Base-by-base conservation (phyloP, 2,113 vertebrate species). In the Procavia capensis region DNA sequence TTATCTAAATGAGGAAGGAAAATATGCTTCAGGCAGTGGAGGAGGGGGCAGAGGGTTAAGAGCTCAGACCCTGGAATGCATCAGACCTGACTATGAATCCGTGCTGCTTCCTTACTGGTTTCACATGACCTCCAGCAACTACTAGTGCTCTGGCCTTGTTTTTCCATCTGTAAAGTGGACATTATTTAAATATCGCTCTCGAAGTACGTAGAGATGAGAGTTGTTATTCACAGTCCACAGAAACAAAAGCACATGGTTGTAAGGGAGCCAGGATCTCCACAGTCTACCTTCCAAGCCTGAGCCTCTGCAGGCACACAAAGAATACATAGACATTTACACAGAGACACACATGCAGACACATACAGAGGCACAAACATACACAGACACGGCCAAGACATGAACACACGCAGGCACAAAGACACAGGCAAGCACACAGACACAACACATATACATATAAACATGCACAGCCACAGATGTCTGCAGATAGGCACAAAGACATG, bases 131-230 rank as follows among this genome's bases (percentile, higher is more conserved):
- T 2, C 14, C 0, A 64, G 82, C 19, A 72, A 70, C 83, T 36
- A 0, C 82, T 2, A 19, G 45, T 87, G 45, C 86, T 20, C 45
- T 19, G 1, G 20, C n/a, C 45, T 29, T 0, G 10, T 29, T 7
- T 61, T 14, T 88, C 72, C 29, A 0, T 61, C 79, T 25, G n/a
- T 22, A 10, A 47, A 50, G 50, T 9, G 54, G 66, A 20, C 17
- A 0, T 3, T 1, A 22, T 63, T 29, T 14, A 34, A 13, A 19
- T 11, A 3, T 8, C 0, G 2, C 39, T 64, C 22, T 10, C 1
- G 3, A 0, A 34, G 9, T 24, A 0, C 4, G 0, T 39, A 31
- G 17, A 47, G 29, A 39, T 25, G 13, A 68, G 11, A 0, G 34
- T 14, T 2, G 0, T 41, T 7, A 0, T 29, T 2, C 72, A 24